Conservation (phyloP, 2,113 vertebrate species). For the Sander vitreus region DNA sequence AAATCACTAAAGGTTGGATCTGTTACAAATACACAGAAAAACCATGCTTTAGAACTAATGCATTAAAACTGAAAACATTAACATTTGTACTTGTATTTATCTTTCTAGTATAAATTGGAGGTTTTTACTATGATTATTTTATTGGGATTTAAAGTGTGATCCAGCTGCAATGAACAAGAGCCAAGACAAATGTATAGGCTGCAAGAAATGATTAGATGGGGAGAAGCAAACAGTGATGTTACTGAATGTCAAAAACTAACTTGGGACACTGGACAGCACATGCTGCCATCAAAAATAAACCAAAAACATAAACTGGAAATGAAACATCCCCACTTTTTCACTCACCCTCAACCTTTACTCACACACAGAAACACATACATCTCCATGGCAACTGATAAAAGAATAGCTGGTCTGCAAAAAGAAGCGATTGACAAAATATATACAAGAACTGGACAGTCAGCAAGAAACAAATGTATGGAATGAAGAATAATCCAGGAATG, state of each 20-base stretch:
- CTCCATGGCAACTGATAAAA: constrained; percentile 84
- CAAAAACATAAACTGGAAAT: constrained; percentile 64
- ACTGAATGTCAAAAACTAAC: constrained; percentile 7
- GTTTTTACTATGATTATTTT: background rate
- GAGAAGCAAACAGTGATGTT: constrained; percentile 17
- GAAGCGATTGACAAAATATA: constrained; percentile 57
- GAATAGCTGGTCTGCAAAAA: constrained; percentile 65
- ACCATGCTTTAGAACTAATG: background rate
- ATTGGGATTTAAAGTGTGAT: constrained; percentile 5
- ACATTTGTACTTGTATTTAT: background rate
- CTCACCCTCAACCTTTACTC: constrained; percentile 55
- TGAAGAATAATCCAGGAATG: background rate
- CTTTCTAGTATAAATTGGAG: background rate
- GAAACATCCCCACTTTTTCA: constrained; percentile 60
- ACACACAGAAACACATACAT: constrained; percentile 60
- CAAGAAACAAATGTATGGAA: constrained; percentile 10
- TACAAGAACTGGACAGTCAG: constrained; percentile 43
- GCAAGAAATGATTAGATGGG: background rate
- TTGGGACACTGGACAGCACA: constrained; percentile 24
- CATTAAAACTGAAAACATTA: constrained; percentile 4
- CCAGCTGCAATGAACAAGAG: background rate
- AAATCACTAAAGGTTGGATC: constrained; percentile 13
- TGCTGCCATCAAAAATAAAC: constrained; percentile 26
- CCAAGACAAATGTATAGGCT: background rate
- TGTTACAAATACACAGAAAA: constrained; percentile 12